A percentile compares a stretch with the other conserved stretches of the same genome.
These are phyloP conservation scores for Petrocephalus zakoni DNA, from an alignment of 2,113 vertebrate species.

Conservation along the genomic window DNA sequence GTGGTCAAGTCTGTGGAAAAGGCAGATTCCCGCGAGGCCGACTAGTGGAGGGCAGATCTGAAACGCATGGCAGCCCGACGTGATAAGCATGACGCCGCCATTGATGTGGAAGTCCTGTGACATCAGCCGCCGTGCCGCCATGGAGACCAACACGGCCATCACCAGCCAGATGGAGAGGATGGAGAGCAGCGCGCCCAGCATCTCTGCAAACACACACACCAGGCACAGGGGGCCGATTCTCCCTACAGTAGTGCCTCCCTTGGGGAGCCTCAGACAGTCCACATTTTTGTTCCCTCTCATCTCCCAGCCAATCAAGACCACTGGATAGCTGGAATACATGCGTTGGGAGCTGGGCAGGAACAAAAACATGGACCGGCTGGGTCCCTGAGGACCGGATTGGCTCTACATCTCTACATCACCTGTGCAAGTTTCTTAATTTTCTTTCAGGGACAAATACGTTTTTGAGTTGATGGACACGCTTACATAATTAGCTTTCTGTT, in stretches of 20 bases:
- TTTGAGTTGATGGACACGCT: background rate
- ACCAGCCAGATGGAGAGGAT: constrained; percentile 85
- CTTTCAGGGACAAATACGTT: background rate
- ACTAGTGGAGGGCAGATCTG: too few species aligned
- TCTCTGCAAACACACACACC: constrained; percentile 58
- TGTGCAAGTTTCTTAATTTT: background rate
- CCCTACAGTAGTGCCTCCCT: background rate
- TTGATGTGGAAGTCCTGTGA: constrained; percentile 72
- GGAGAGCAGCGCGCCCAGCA: constrained; percentile 77
- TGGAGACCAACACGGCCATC: constrained; percentile 67
- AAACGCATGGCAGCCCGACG: constrained; percentile 68
- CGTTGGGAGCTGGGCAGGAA: too few species aligned
- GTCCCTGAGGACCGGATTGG: background rate
- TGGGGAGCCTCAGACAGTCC: background rate
- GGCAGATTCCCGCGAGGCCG: too few species aligned
- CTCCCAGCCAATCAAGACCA: background rate
- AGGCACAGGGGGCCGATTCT: background rate
- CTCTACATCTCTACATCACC: background rate
- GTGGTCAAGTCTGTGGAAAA: too few species aligned
- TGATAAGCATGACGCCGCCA: constrained; percentile 73
- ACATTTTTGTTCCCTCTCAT: too few species aligned
- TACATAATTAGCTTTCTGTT: background rate
- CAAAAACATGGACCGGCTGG: too few species aligned
- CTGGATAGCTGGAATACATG: background rate
- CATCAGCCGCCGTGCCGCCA: constrained; percentile 69